These are phyloP conservation scores for Peromyscus nudipes DNA, from an alignment of 2,797 vertebrate genomes.

Conservation along the genomic window DNA sequence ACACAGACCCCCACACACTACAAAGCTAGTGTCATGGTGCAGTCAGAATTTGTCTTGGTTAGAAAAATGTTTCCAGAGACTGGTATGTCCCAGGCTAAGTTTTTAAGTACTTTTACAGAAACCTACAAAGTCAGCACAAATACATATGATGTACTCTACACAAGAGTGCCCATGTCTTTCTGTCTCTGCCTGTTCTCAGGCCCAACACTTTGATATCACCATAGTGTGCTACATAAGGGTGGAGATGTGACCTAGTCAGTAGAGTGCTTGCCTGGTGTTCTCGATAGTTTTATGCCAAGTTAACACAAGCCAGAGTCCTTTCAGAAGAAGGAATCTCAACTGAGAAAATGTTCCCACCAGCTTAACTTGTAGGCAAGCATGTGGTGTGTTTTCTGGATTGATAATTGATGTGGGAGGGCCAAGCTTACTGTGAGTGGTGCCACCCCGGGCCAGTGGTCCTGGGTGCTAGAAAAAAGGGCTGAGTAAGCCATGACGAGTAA, in stretches of 20 bases:
- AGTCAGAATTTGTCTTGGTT: neutral
- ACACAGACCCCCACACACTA: neutral
- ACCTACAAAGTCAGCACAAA: neutral
- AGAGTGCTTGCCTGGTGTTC: neutral
- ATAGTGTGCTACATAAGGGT: neutral
- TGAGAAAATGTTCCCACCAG: neutral
- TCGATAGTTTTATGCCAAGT: neutral
- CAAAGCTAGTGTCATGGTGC: rapidly evolving
- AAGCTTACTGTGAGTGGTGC: neutral
- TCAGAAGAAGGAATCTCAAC: neutral
- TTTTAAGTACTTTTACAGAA: neutral
- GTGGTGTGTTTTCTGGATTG: neutral
- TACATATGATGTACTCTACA: neutral
- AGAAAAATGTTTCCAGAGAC: neutral
- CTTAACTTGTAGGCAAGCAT: neutral
- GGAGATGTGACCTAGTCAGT: no score
- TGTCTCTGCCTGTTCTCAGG: neutral
- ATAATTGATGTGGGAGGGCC: neutral
- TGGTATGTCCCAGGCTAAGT: neutral
- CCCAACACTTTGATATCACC: neutral
- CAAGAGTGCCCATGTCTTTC: neutral
- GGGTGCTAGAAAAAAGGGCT: neutral
- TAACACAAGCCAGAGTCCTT: no score
- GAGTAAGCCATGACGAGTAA: neutral
- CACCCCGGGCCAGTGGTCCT: neutral